Evolutionary conservation across 2,113 vertebrate genomes (phyloP).

Genomic region (Tyrannus savana): DNA sequence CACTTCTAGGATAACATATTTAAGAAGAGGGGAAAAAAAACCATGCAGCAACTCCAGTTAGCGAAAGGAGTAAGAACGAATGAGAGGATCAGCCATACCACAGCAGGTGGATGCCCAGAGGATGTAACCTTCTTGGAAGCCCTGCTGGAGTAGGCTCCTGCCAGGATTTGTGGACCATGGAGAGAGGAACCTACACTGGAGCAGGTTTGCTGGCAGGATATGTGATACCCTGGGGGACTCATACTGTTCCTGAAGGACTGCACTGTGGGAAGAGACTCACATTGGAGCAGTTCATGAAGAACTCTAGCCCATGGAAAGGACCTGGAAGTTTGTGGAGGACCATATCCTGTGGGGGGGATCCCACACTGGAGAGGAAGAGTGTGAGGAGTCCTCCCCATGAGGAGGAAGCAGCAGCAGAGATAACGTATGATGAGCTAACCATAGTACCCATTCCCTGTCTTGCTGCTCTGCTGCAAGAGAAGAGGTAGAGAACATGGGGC

Average conservation of each 20-base stretch:
- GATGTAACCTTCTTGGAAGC: background rate
- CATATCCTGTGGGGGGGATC: background rate
- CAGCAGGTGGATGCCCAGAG: background rate
- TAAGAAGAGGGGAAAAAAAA: fast-evolving
- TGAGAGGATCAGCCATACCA: background rate
- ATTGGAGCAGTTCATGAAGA: background rate
- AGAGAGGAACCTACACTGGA: fast-evolving
- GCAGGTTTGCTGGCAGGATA: background rate
- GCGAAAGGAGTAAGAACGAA: background rate
- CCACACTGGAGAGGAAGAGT: background rate
- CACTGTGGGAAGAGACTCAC: fast-evolving
- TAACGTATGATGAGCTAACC: background rate
- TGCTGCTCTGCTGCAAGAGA: too few relatives aligned
- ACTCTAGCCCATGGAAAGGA: background rate
- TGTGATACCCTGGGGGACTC: background rate
- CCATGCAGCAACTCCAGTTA: background rate
- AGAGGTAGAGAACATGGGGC: background rate
- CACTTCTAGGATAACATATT: background rate
- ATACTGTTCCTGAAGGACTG: background rate
- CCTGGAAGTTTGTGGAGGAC: background rate
- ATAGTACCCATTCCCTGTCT: background rate
- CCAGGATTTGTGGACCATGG: background rate
- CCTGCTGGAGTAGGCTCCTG: background rate
- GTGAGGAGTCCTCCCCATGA: background rate
- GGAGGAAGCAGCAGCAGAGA: fast-evolving